Evolutionary conservation across 2,113 vertebrate genomes (phyloP), one percentile per base, ranked within the genome.

Genomic region (Tonatia bakeri): DNA sequence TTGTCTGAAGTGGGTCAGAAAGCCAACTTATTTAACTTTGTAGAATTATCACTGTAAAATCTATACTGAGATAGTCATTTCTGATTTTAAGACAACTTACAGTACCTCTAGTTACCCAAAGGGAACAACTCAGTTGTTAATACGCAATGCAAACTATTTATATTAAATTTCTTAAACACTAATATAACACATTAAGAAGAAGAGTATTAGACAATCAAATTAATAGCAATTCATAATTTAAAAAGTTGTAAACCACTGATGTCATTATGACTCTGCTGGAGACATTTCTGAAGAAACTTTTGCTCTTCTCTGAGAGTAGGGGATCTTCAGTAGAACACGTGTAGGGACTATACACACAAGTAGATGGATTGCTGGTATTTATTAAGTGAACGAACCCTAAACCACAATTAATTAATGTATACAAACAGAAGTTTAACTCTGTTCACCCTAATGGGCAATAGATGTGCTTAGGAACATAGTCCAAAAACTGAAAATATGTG

Each of bases 341-440:
- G 91, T 90, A 84, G 43, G 16, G 15, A 90, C 26, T 50, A 50
- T 31, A 70, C 76, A 67, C 4, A 80, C n/a, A 97, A 69, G 61
- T 75, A 45, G 59, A 4, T 54, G 15, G 52, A 26, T 81, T 87
- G 24, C 13, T 87, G 26, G 7, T 75, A 28, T 84, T 91, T 69
- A 82, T 91, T 86, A 72, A 40, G 31, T 59, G 1, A 52, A 13
- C 65, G 56, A 56, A 90, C 19, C 54, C 47, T 31, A 76, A 73
- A 28, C 61, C 50, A 75, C 22, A 95, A 15, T 43, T 67, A 89
- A 61, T 45, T 36, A 52, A 89, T 79, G 26, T 52, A 1, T 65
- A 65, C n/a, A 80, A 87, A 91, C 67, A 87, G 24, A 91, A 94
- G 20, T 43, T 94, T 69, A 87, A 67, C 50, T 94, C n/a, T 59